A percentile compares a stretch with the other conserved stretches of the same genome.
phyloP scores from a whole-genome alignment of 2,797 vertebrate species.

The Cichlasoma orientale region DNA sequence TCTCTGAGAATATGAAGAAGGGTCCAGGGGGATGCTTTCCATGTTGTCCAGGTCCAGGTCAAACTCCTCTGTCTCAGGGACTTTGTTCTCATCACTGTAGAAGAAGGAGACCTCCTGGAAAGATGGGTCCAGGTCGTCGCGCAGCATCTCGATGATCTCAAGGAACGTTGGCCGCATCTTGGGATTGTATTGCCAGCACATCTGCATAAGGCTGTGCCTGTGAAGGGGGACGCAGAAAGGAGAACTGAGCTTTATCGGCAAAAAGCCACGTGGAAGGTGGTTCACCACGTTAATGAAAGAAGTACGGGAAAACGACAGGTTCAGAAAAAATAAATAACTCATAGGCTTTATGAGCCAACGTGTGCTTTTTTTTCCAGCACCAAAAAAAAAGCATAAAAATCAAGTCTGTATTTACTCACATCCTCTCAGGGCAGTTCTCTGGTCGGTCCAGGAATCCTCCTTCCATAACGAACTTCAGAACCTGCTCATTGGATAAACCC shows the following conservation, averaged over 20 bases:
- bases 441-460: conserved; percentile 94
- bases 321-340: neutral
- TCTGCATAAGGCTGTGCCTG: conserved; percentile 94
- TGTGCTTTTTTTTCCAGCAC: too few species aligned
- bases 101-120: conserved; percentile 96
- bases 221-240: neutral
- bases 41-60: conserved; percentile 99
- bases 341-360: too few species aligned
- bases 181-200: conserved; percentile 99
- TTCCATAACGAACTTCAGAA: conserved; percentile 98
- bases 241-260: neutral
- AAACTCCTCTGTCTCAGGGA: conserved; percentile 91
- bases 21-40: conserved; percentile 97
- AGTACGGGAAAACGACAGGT: neutral
- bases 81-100: conserved; percentile 98
- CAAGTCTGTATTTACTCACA: conserved; percentile 78
- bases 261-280: fast-evolving
- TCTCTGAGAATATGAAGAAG: conserved; percentile 88
- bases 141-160: conserved; percentile 94
- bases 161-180: conserved; percentile 96
- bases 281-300: neutral
- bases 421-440: conserved; percentile 91
- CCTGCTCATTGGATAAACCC: conserved; percentile 97
- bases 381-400: neutral
- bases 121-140: conserved; percentile 91